Base-by-base conservation (phyloP, 2,888 invertebrate species). In the Biston stratarius region DNA sequence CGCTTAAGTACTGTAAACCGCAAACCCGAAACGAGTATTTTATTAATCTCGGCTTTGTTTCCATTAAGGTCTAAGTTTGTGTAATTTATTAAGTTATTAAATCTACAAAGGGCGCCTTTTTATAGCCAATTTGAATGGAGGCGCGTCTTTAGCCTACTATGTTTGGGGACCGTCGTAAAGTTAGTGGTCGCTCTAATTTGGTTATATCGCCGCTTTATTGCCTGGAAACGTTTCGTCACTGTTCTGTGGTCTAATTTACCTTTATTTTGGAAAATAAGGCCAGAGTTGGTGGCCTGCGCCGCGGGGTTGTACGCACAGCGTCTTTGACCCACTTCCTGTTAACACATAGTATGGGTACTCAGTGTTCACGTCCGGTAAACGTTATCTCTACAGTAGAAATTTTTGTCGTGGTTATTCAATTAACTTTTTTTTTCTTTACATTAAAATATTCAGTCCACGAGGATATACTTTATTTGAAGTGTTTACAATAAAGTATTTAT, bases 61-160 rank as follows among this genome's bases (percentile, higher is more conserved):
- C 60, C 58, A 64, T 67, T 69, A 60, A 69, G 56, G 34, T 64
- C 62, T 69, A 73, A 73, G 73, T 74, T 74, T 75, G 64, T 61
- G 57, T 71, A 74, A 74, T 77, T 74, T 75, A 75, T 74, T 71
- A 70, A 71, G 74, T 75, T 75, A 75, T 72, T 75, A 74, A 74
- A 73, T 69, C 61, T 67, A 60, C 72, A 71, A 63, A 72, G 68
- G 72, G 69, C 68, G 66, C 59, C 68, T 73, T 75, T 77, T 77
- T 76, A 77, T 73, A 65, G 69, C 69, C 74, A 76, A 76, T 76
- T 74, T 73, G 69, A 74, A 74, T 74, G 69, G 73, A 73, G 72
- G 66, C 68, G 72, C 58, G 70, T 70, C 61, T 74, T 64, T 70
- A 61, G 69, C 67, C 64, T 52, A 64, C 71, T 67, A 58, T 67